A percentile compares a stretch with the other conserved stretches of the same genome.
These are phyloP conservation scores for Sphaerophoria taeniata DNA, from an alignment of 2,888 invertebrate species.

Conservation along the genomic window DNA sequence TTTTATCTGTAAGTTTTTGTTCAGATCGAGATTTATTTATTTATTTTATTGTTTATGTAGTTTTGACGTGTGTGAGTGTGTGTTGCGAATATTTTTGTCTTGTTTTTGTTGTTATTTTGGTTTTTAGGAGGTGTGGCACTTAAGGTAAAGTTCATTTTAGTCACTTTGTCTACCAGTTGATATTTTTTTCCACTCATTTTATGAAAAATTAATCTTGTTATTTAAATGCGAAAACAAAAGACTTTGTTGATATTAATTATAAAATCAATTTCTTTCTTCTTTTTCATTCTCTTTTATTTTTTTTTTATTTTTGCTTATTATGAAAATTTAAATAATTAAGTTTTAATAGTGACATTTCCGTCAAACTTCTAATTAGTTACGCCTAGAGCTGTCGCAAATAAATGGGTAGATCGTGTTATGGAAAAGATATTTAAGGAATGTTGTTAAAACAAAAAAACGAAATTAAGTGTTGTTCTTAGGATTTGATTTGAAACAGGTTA, in stretches of 20 bases:
- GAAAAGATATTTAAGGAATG: constrained; percentile 1
- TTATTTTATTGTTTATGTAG: constrained; percentile 29
- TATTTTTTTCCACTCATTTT: constrained; percentile 7
- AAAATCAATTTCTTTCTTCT: constrained; percentile 3
- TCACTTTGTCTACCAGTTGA: constrained; percentile 12
- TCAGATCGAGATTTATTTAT: constrained; percentile 25
- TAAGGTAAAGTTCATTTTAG: constrained; percentile 12
- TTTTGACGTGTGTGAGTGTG: not conserved
- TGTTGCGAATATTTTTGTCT: no score
- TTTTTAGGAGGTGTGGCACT: constrained; percentile 54
- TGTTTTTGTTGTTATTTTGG: no score
- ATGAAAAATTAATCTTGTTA: constrained; percentile 48
- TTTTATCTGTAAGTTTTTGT: constrained; percentile 23
- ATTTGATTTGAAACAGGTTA: no score
- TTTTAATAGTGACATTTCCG: not conserved
- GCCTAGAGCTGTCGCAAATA: not conserved
- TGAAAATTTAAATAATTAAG: not conserved
- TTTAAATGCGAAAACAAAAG: constrained; percentile 18
- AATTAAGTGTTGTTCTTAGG: no score
- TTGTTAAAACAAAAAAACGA: not conserved
- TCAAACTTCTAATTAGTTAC: constrained; percentile 4
- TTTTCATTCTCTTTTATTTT: not conserved
- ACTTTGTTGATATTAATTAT: constrained; percentile 16
- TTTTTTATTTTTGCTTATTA: not conserved
- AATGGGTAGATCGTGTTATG: not conserved